Evolutionary conservation across 2,888 invertebrate genomes (phyloP).

Genomic region (Epinotia bilunana): DNA sequence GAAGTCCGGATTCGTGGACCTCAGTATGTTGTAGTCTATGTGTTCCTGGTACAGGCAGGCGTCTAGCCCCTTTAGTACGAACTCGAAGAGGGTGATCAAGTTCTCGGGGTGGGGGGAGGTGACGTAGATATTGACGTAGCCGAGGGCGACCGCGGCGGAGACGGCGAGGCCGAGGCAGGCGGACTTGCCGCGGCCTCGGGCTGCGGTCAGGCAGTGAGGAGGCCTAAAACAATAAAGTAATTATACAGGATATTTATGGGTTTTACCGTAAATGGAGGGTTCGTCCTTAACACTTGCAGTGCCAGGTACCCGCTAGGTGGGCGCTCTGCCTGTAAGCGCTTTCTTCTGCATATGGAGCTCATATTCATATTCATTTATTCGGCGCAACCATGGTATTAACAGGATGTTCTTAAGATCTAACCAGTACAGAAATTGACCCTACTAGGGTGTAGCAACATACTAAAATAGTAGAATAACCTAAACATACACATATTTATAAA

Average conservation of each 20-base stretch:
- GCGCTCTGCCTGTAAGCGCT: no score
- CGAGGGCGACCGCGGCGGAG: constrained; percentile 92
- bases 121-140: constrained; percentile 97
- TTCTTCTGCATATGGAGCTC: no score
- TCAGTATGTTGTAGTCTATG: constrained; percentile 96
- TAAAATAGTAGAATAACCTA: no score
- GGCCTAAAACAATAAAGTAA: constrained; percentile 79
- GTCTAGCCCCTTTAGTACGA: constrained; percentile 97
- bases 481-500: background rate
- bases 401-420: no score
- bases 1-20: constrained; percentile 97
- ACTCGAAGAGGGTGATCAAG: constrained; percentile 98
- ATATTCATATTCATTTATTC: no score
- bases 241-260: no score
- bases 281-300: no score
- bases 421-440: no score
- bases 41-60: constrained; percentile 98
- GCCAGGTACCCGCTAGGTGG: no score
- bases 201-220: constrained; percentile 97
- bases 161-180: constrained; percentile 98
- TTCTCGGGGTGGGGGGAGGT: constrained; percentile 99
- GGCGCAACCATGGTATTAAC: background rate
- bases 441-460: no score
- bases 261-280: no score
- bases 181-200: constrained; percentile 98